Evolutionary conservation across 1,140 invertebrate species (phyloP), one percentile per base, ranked within the genome.

Genomic region (Ephestia elutella): DNA sequence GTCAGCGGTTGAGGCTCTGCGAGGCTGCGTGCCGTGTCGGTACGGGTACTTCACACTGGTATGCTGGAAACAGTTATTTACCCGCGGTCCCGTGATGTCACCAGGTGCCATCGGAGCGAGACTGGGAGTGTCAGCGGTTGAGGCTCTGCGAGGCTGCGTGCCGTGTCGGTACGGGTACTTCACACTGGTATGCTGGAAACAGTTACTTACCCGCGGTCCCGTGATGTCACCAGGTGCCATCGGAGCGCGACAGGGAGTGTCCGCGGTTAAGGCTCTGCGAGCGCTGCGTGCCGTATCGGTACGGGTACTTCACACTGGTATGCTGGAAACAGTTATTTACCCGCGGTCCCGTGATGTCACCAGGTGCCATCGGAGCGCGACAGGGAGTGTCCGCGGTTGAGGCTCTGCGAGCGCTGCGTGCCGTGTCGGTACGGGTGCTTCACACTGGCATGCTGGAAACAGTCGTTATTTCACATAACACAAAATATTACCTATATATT

Each of bases 191-290:
- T 89, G 86, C 86, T 89, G 87, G 61, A 87, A 89, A 38, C 11
- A 13, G 5, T 38, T n/a, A n/a, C n/a, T 75, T 87, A 91, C 91
- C 90, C 90, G 91, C 90, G 90, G 90, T 90, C 87, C 91, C 91
- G 91, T 92, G 91, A 90, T 93, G 92, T 93, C 92, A 93, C 92
- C 92, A 93, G 92, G 92, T 93, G 76, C 91, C 89, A 89, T 92
- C 92, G 74, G 91, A 89, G 69, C 92, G 90, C 75, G 91, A 92
- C 59, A 92, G 86, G 62, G 90, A 91, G 69, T 92, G 91, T 70
- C 92, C 92, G 73, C 92, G 90, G 90, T 93, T 93, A 78, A 93
- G 81, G 64, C 92, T 93, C 87, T 93, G 92, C 58, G 92, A 93
- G 54, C 89, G 85, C 73, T 90, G 88, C 20, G 85, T 82, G 56